Evolutionary conservation across 2,888 invertebrate species (phyloP).

Genomic region (Eristalis intricaria): DNA sequence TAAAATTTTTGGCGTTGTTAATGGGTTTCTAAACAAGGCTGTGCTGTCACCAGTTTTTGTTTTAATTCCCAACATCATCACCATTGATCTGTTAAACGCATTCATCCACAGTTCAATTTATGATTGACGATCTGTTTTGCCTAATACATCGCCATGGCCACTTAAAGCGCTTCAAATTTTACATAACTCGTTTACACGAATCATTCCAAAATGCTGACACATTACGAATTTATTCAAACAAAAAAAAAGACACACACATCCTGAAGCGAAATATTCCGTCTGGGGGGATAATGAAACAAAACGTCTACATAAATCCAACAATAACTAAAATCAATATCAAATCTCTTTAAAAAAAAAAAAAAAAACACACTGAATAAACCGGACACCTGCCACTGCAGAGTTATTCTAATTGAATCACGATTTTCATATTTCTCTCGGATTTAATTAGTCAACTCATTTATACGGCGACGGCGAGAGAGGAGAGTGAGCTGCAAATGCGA

Average conservation of each 20-base stretch:
- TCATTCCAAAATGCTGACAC: conserved; percentile 15
- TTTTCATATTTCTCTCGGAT: conserved; percentile 56
- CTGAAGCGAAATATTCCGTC: conserved; percentile 17
- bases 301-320: conserved; percentile 16
- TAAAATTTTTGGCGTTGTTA: neutral
- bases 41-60: neutral
- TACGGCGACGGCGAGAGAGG: neutral
- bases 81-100: neutral
- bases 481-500: neutral
- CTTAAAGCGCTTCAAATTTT: neutral
- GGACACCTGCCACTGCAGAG: conserved; percentile 50
- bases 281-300: neutral
- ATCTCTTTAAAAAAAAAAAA: neutral
- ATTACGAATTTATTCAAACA: conserved; percentile 24
- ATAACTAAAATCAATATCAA: conserved; percentile 18
- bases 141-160: neutral
- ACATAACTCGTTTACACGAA: conserved; percentile 29
- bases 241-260: conserved; percentile 31
- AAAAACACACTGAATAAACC: neutral
- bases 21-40: neutral
- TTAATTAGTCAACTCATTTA: conserved; percentile 53
- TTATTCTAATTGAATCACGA: conserved; percentile 67
- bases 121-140: conserved; percentile 1
- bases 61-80: neutral
- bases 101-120: neutral